These are phyloP conservation scores for Atlantisia rogersi DNA, from an alignment of 2,113 vertebrate species.

Conservation along the genomic window DNA sequence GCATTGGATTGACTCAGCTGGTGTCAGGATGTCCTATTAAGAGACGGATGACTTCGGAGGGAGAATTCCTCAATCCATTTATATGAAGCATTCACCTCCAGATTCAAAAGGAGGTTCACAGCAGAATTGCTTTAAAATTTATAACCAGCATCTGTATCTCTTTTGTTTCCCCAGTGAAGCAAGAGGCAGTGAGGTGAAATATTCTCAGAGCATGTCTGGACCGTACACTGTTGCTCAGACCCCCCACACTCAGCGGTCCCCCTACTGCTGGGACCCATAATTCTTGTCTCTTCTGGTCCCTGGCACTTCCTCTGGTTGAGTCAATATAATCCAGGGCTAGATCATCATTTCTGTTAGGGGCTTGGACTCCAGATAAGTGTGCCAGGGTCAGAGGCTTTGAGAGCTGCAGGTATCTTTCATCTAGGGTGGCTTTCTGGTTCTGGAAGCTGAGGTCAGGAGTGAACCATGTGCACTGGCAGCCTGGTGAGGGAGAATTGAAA, in stretches of 20 bases:
- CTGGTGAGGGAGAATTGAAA: neutral
- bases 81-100: slow-evolving; percentile 28
- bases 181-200: neutral
- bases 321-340: neutral
- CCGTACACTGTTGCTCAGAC: neutral
- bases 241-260: neutral
- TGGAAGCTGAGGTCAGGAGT: neutral
- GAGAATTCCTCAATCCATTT: slow-evolving; percentile 62
- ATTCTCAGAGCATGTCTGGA: neutral
- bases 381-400: neutral
- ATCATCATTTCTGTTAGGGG: neutral
- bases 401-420: neutral
- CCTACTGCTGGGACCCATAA: neutral
- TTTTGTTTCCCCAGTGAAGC: neutral
- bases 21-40: slow-evolving; percentile 31
- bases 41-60: slow-evolving; percentile 47
- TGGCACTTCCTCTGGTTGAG: neutral
- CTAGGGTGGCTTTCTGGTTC: neutral
- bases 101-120: slow-evolving; percentile 46
- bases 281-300: neutral
- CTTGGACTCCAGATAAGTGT: neutral
- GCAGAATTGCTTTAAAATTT: slow-evolving; percentile 61
- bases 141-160: slow-evolving; percentile 29
- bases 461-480: neutral
- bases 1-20: slow-evolving; percentile 42